These are phyloP conservation scores for Hapalemur alaotrensis DNA, from an alignment of 2,797 vertebrate species.

Conservation along the genomic window DNA sequence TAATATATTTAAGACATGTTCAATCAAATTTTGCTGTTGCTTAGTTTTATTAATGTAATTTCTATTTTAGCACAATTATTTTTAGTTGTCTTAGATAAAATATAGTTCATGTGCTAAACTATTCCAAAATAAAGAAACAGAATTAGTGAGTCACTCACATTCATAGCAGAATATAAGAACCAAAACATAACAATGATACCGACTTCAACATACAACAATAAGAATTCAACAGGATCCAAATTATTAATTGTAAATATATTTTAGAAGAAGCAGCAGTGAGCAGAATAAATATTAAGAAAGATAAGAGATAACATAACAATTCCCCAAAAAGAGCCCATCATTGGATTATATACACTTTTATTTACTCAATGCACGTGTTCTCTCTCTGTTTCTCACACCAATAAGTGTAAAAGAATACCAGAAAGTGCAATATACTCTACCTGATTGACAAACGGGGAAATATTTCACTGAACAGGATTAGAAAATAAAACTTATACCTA, in stretches of 20 bases:
- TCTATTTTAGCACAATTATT: background rate
- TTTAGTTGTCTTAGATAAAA: background rate
- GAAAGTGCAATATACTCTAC: background rate
- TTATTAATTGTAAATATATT: background rate
- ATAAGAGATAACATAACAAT: background rate
- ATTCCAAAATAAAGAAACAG: background rate
- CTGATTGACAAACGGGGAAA: background rate
- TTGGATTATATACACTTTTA: background rate
- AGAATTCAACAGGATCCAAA: background rate
- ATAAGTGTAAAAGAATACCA: background rate
- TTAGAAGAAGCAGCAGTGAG: background rate
- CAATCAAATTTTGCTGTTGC: background rate
- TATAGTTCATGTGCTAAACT: background rate
- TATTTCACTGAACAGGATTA: background rate
- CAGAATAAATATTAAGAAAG: background rate
- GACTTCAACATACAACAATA: background rate
- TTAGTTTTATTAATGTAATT: background rate
- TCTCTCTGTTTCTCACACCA: background rate
- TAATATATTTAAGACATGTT: background rate
- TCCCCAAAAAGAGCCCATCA: background rate
- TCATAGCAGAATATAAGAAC: background rate
- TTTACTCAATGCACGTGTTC: background rate
- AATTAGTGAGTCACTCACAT: background rate
- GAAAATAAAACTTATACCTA: background rate
- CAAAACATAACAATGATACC: background rate